A percentile compares a stretch with the other conserved stretches of the same genome.
Conservation (phyloP, 2,797 vertebrate species). For the Sebastes itinus region DNA sequence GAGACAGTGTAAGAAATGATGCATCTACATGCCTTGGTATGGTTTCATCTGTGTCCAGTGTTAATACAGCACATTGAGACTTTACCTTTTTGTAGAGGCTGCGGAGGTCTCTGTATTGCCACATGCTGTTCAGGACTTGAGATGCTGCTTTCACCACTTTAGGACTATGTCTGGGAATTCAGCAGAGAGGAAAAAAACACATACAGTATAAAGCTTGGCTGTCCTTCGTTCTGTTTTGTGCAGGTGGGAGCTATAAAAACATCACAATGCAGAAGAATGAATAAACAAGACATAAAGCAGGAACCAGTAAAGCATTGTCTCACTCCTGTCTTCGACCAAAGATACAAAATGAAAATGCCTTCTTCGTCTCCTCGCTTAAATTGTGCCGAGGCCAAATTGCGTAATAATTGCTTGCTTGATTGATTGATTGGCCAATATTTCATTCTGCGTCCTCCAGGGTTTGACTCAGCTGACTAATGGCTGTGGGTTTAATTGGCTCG, state of each 20-base stretch:
- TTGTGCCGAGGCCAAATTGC: conserved; percentile 16
- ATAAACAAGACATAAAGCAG: background rate
- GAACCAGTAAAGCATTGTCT: background rate
- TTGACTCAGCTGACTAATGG: conserved; percentile 51
- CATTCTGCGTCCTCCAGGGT: conserved; percentile 29
- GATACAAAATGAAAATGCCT: background rate
- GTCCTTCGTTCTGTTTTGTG: conserved; percentile 7
- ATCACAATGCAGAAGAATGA: background rate
- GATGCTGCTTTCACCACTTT: conserved; percentile 99
- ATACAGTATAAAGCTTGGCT: conserved; percentile 64
- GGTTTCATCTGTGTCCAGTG: background rate
- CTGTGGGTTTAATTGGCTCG: conserved; percentile 51
- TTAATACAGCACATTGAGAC: background rate
- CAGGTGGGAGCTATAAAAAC: background rate
- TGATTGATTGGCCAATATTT: conserved; percentile 62
- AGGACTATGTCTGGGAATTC: conserved; percentile 92
- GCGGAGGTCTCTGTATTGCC: conserved; percentile 99
- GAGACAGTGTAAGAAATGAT: background rate
- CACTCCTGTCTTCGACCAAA: background rate
- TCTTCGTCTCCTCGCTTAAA: conserved; percentile 16
- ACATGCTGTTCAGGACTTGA: conserved; percentile 99
- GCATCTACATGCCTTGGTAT: background rate
- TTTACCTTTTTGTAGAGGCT: conserved; percentile 99
- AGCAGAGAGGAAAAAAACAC: conserved; percentile 57
- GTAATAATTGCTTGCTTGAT: conserved; percentile 35